Percentiles rank a stretch among this genome's conserved stretches.
These are phyloP conservation scores for Siphamia tubifer DNA, from an alignment of 2,113 vertebrate species.

Conservation along the genomic window DNA sequence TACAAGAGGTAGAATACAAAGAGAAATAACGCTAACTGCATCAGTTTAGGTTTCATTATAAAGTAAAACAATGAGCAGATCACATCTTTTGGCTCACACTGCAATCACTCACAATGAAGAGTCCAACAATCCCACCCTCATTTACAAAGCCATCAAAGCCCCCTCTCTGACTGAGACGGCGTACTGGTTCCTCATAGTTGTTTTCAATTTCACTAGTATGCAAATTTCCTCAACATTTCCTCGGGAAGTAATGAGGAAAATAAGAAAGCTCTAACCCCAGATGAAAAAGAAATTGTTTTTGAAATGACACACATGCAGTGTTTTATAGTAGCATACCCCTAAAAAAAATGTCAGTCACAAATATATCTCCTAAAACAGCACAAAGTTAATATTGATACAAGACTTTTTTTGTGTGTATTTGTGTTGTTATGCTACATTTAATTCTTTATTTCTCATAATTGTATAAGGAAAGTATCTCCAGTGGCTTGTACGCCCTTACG, in stretches of 20 bases:
- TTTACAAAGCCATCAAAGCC: slow-evolving; percentile 62
- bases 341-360: slow-evolving; percentile 25
- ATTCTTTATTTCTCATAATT: background rate
- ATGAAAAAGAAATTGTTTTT: slow-evolving; percentile 65
- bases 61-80: slow-evolving; percentile 49
- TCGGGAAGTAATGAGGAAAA: slow-evolving; percentile 71
- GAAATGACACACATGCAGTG: slow-evolving; percentile 34
- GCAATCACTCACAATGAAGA: slow-evolving; percentile 50
- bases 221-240: slow-evolving; percentile 58
- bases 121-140: slow-evolving; percentile 27
- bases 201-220: slow-evolving; percentile 71
- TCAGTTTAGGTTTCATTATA: slow-evolving; percentile 38
- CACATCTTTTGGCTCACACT: slow-evolving; percentile 40
- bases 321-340: background rate
- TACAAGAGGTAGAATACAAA: background rate
- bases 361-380: slow-evolving; percentile 11
- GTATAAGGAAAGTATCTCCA: no score
- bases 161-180: slow-evolving; percentile 30
- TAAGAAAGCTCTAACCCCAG: slow-evolving; percentile 60
- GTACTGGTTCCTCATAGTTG: slow-evolving; percentile 54
- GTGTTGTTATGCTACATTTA: background rate
- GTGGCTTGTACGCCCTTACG: no score
- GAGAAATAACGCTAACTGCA: slow-evolving; percentile 8
- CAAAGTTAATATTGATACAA: background rate
- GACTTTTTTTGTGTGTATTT: background rate